phyloP scores from a whole-genome alignment of 2,888 invertebrate genomes.

The Cephonodes hylas region DNA sequence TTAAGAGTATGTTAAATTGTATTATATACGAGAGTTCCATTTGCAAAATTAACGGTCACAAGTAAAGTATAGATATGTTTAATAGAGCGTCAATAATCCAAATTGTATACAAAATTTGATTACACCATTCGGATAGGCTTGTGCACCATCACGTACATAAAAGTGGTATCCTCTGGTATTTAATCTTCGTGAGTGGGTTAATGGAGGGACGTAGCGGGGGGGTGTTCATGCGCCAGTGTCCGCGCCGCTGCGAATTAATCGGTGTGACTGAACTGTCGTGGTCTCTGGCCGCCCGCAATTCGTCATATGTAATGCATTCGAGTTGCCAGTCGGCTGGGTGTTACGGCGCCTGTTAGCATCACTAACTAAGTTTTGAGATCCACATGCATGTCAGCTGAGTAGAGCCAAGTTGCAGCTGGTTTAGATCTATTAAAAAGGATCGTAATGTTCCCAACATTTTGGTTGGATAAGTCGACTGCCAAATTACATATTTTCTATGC shows the following conservation, averaged over 20 bases:
- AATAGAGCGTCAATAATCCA: no score
- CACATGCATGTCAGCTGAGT: no score
- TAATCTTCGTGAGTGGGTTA: slow-evolving; percentile 25
- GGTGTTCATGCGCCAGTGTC: slow-evolving; percentile 34
- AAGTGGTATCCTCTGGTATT: slow-evolving; percentile 4
- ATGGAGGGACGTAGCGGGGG: slow-evolving; percentile 27
- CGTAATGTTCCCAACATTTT: no score
- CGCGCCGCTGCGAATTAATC: slow-evolving; percentile 35
- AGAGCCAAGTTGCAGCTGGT: no score
- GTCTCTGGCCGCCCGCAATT: slow-evolving; percentile 39
- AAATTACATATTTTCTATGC: no score
- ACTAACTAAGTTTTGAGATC: background rate
- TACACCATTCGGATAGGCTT: background rate
- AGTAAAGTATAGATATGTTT: no score
- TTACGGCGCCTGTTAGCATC: slow-evolving; percentile 17
- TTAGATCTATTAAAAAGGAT: no score
- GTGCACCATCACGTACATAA: background rate
- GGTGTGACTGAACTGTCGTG: slow-evolving; percentile 52
- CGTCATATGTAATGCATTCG: slow-evolving; percentile 46
- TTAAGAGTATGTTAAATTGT: no score
- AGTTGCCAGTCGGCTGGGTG: slow-evolving; percentile 40
- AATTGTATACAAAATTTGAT: background rate
- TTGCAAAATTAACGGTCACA: no score
- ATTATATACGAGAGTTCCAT: no score
- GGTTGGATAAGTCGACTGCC: no score